phyloP scores from a whole-genome alignment of 2,113 vertebrate species.

The Menidia beryllina region DNA sequence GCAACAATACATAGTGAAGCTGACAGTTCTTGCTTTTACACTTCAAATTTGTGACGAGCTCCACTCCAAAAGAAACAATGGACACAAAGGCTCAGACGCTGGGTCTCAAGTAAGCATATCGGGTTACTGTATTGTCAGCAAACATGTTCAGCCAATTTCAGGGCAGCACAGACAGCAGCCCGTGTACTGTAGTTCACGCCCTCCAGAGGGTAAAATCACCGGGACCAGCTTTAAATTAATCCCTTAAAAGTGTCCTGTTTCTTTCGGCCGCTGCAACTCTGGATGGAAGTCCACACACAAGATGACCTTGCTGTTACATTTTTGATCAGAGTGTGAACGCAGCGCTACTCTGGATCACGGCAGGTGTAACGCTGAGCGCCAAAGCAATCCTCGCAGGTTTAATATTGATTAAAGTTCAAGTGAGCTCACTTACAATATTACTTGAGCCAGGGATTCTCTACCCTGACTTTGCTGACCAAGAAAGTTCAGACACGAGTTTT shows the following conservation, averaged over 20 bases:
- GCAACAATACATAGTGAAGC: slow-evolving; percentile 41
- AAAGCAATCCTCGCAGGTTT: slow-evolving; percentile 21
- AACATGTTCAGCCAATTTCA: slow-evolving; percentile 51
- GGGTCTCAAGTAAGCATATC: slow-evolving; percentile 55
- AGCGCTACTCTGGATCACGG: neutral
- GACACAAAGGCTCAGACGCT: slow-evolving; percentile 44
- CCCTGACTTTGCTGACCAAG: slow-evolving; percentile 52
- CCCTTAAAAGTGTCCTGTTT: slow-evolving; percentile 50
- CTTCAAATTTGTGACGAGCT: slow-evolving; percentile 21
- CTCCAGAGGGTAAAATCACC: slow-evolving; percentile 48
- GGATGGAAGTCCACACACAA: neutral
- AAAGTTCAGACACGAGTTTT: slow-evolving; percentile 38
- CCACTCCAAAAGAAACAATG: slow-evolving; percentile 35
- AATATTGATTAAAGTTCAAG: slow-evolving; percentile 58
- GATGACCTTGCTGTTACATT: slow-evolving; percentile 36
- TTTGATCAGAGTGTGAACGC: slow-evolving; percentile 23
- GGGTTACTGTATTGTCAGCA: slow-evolving; percentile 73
- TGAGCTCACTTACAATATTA: slow-evolving; percentile 27
- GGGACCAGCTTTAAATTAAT: slow-evolving; percentile 38
- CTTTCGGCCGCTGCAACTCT: slow-evolving; percentile 22
- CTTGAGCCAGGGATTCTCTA: slow-evolving; percentile 29
- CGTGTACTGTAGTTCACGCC: slow-evolving; percentile 30
- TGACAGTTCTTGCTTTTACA: slow-evolving; percentile 29
- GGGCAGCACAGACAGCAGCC: slow-evolving; percentile 55
- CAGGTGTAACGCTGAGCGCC: slow-evolving; percentile 23